phyloP scores from a whole-genome alignment of 64 coral and sea anemone species.

The Stichodactyla mertensii region DNA sequence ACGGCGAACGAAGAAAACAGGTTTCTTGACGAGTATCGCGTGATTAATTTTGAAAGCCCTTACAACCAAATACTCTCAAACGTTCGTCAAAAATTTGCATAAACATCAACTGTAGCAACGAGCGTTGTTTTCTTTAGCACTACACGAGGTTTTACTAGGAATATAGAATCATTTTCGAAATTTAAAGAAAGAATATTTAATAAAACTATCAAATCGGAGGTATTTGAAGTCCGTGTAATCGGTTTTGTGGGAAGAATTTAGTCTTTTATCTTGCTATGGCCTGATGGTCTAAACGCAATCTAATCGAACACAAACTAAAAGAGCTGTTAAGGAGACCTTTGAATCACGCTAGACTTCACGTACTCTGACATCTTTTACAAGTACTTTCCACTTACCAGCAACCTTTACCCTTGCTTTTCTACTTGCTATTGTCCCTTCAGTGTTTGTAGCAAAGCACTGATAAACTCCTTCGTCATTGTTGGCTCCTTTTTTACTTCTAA shows the following conservation, averaged over 20 bases:
- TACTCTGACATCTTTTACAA: not conserved
- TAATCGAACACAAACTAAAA: not conserved
- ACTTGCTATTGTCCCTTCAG: constrained; percentile 34
- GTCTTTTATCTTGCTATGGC: not conserved
- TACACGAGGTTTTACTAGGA: not conserved
- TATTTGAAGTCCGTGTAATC: not conserved
- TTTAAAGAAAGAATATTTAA: not conserved
- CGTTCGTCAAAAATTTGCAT: constrained; percentile 17
- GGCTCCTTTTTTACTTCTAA: not conserved
- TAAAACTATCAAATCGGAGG: not conserved
- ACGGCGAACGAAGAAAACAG: not conserved
- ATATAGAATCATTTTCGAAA: not conserved
- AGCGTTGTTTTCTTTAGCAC: not conserved
- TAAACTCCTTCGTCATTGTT: constrained; percentile 41
- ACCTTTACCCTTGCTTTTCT: constrained; percentile 42
- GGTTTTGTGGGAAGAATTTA: not conserved
- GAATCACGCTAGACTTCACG: not conserved
- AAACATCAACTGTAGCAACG: not conserved
- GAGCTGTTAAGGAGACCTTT: not conserved
- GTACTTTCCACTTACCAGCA: constrained; percentile 40
- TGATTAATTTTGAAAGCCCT: constrained; percentile 14
- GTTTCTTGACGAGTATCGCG: not conserved
- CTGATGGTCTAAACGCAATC: not conserved
- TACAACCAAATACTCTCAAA: constrained; percentile 18
- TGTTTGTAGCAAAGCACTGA: constrained; percentile 47